Evolutionary conservation across 2,113 vertebrate genomes (phyloP).

Genomic region (Sphaerodactylus townsendi): DNA sequence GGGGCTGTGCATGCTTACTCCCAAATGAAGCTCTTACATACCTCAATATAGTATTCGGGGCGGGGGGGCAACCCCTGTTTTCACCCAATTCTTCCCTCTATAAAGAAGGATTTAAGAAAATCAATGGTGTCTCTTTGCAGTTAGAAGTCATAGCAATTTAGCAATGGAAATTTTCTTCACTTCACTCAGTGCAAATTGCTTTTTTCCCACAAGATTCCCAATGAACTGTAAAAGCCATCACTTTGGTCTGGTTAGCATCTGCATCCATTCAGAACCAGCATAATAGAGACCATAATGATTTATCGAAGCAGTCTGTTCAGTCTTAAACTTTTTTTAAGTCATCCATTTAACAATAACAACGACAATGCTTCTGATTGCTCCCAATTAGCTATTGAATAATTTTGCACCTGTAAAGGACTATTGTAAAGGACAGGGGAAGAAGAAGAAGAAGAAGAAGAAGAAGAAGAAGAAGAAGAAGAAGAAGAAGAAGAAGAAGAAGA

Average conservation of each 20-base stretch:
- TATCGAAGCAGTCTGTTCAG: conserved; percentile 13
- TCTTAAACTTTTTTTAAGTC: conserved; percentile 27
- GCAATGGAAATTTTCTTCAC: conserved; percentile 52
- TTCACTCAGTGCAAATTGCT: conserved; percentile 47
- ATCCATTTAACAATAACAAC: conserved; percentile 1
- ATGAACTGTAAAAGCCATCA: conserved; percentile 66
- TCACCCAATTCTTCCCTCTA: neutral
- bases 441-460: no score
- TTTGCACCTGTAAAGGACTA: conserved; percentile 33
- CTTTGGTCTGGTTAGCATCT: conserved; percentile 56
- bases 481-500: no score
- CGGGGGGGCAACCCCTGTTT: conserved; percentile 21
- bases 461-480: no score
- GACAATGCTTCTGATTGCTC: neutral
- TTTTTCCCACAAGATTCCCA: conserved; percentile 38
- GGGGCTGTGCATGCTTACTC: conserved; percentile 11
- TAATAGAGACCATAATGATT: conserved; percentile 13
- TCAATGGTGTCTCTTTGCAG: neutral
- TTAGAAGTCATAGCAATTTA: conserved; percentile 32
- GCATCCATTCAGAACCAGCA: conserved; percentile 31
- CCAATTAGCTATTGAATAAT: conserved; percentile 14
- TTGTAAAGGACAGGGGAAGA: no score
- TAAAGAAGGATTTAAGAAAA: neutral
- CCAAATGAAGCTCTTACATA: conserved; percentile 32
- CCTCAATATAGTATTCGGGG: conserved; percentile 28